A percentile compares a stretch with the other conserved stretches of the same genome.
These are phyloP conservation scores for Muscidifurax raptorellus DNA, from an alignment of 1,140 invertebrate genomes.

Conservation along the genomic window DNA sequence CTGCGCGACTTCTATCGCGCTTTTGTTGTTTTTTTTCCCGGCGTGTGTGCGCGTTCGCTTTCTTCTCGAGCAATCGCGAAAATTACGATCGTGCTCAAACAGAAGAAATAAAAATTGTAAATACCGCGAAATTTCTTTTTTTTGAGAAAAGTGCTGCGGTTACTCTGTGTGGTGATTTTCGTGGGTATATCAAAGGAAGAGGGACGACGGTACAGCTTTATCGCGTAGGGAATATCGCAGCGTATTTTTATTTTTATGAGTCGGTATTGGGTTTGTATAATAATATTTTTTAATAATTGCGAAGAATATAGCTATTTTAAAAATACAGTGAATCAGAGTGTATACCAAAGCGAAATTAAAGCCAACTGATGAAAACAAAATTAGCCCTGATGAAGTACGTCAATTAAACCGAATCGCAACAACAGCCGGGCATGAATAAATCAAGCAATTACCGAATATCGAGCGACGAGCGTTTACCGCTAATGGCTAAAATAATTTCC, in stretches of 20 bases:
- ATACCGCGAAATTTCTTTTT: slow-evolving; percentile 7
- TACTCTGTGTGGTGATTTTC: too few species aligned
- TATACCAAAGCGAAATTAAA: too few species aligned
- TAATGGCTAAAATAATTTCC: not conserved
- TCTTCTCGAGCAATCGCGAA: slow-evolving; percentile 23
- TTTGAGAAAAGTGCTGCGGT: not conserved
- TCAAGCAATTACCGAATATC: not conserved
- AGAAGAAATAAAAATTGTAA: slow-evolving; percentile 17
- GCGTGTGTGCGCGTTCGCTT: not conserved
- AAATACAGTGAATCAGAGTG: too few species aligned
- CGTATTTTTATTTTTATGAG: too few species aligned
- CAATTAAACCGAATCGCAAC: not conserved
- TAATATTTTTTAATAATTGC: too few species aligned
- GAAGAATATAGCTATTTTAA: too few species aligned
- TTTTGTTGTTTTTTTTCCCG: not conserved
- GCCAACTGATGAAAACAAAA: not conserved
- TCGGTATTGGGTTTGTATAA: too few species aligned
- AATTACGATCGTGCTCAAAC: slow-evolving; percentile 26
- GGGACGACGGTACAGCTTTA: too few species aligned
- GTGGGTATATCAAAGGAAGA: too few species aligned
- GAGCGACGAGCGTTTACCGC: not conserved
- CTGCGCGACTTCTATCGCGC: not conserved
- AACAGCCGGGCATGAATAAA: not conserved
- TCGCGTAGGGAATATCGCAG: too few species aligned
- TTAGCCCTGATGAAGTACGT: not conserved